Evolutionary conservation across 37 sponge, comb jelly and placozoan genomes (phyloP), one percentile per base, ranked within the genome.

Genomic region (Amphimedon queenslandica): DNA sequence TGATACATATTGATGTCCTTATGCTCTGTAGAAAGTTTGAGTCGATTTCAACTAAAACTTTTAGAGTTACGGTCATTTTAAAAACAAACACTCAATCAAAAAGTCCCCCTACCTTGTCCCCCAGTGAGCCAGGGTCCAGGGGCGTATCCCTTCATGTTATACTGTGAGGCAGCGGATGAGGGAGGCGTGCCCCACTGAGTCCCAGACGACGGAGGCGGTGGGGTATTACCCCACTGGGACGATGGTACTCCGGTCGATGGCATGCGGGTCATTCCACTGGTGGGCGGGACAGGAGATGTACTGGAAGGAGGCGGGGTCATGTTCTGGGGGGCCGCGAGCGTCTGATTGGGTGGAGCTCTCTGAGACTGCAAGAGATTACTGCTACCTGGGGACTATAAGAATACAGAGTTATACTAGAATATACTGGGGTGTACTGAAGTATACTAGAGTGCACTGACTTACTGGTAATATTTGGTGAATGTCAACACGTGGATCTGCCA

Each of bases 401-500:
- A 60, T n/a, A n/a, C 8, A 47, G 13, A n/a, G n/a, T n/a, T n/a
- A n/a, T n/a, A n/a, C n/a, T n/a, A n/a, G n/a, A n/a, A n/a, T n/a
- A n/a, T n/a, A n/a, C n/a, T n/a, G n/a, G n/a, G n/a, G n/a, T n/a
- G n/a, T n/a, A n/a, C n/a, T n/a, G n/a, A n/a, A n/a, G n/a, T n/a
- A n/a, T n/a, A n/a, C n/a, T n/a, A n/a, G n/a, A n/a, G n/a, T n/a
- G n/a, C n/a, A n/a, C n/a, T n/a, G n/a, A 71, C 90, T 67, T 55
- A 89, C 90, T 18, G 90, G 90, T 0, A 89, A 27, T 13, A 80
- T 16, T 4, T 70, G 38, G 6, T 80, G 83, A 0, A 81, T 38
- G 72, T 86, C 78, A 25, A 78, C 81, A 37, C 69, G 71, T 1
- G 95, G 92, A 36, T 94, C 91, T 8, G 91, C 95, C 27, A 90